Conservation (phyloP, 2,888 invertebrate genomes). For the Proisotoma minuta region DNA sequence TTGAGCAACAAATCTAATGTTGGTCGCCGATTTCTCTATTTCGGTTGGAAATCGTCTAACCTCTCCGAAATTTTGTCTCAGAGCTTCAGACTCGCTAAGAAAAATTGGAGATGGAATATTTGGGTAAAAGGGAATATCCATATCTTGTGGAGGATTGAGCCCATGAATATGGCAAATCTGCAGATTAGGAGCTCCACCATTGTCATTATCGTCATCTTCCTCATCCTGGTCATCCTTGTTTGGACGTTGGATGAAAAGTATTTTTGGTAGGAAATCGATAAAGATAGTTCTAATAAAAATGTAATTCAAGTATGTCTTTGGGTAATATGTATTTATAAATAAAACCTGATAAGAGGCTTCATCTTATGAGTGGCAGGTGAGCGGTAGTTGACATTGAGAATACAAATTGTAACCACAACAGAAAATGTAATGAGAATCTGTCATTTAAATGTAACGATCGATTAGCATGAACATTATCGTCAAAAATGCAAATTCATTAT, state of each 20-base stretch:
- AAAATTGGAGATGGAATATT: constrained; percentile 45
- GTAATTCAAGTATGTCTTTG: too few species aligned
- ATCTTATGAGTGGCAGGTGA: constrained; percentile 86
- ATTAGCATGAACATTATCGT: too few species aligned
- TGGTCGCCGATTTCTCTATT: constrained; percentile 87
- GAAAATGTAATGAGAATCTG: constrained; percentile 87
- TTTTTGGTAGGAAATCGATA: constrained; percentile 67
- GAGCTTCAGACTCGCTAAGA: constrained; percentile 45
- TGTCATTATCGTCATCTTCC: constrained; percentile 42
- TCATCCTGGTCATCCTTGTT: constrained; percentile 63
- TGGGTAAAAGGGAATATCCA: constrained; percentile 48
- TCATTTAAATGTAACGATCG: too few species aligned
- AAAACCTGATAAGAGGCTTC: constrained; percentile 93
- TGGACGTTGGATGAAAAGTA: constrained; percentile 82
- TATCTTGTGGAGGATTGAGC: constrained; percentile 43
- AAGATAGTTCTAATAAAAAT: constrained; percentile 74
- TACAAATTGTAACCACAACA: constrained; percentile 87
- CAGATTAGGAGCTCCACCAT: constrained; percentile 37
- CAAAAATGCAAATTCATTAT: too few species aligned
- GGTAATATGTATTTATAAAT: too few species aligned
- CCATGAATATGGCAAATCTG: constrained; percentile 46
- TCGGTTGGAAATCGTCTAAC: constrained; percentile 69
- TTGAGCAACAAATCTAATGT: constrained; percentile 84
- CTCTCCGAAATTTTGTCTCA: constrained; percentile 42
- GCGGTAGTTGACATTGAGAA: constrained; percentile 84